Evolutionary conservation across 1,140 invertebrate genomes (phyloP), one percentile per base, ranked within the genome.

Genomic region (Cyphomyrmex costatus): DNA sequence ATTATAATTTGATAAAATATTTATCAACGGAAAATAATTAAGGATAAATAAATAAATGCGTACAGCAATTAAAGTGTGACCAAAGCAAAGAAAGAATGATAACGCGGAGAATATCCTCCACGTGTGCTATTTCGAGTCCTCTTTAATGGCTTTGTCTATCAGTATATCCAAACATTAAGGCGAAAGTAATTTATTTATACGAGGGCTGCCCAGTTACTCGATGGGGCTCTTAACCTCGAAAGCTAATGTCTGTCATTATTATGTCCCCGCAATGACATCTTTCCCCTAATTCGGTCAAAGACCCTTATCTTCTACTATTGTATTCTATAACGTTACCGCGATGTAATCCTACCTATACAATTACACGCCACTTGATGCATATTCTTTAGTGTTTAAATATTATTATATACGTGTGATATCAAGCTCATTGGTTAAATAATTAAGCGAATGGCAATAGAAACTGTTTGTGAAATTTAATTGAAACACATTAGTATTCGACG

Each of bases 141-240:
- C 63, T 70, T 79, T 70, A 88, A 88, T 66, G 53, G 79, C 58
- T 68, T 53, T 46, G 60, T 49, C 74, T 85, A 88, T 88, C 73
- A 49, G 49, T 36, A 7, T 51, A 27, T 60, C 71, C 46, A 65
- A 74, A 79, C 63, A 87, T 89, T 86, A 92, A 92, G 76, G 85
- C 36, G 46, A 87, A 88, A 86, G 86, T 92, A 92, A 91, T 92
- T 92, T 92, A 92, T 93, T 92, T 92, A 90, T 90, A 90, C 84
- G 84, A 86, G 85, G 83, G 79, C 46, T 90, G 10, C 16, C 88
- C 74, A 78, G 78, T 71, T 71, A 74, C 76, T 87, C 73, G 36
- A 27, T 63, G 33, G 66, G 58, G 58, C 42, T 76, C 33, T 74
- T 74, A 83, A 73, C 27, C 42, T 49, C 68, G n/a, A 16, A 10